phyloP scores from a whole-genome alignment of 2,113 vertebrate genomes.

The Sinocyclocheilus rhinocerous region DNA sequence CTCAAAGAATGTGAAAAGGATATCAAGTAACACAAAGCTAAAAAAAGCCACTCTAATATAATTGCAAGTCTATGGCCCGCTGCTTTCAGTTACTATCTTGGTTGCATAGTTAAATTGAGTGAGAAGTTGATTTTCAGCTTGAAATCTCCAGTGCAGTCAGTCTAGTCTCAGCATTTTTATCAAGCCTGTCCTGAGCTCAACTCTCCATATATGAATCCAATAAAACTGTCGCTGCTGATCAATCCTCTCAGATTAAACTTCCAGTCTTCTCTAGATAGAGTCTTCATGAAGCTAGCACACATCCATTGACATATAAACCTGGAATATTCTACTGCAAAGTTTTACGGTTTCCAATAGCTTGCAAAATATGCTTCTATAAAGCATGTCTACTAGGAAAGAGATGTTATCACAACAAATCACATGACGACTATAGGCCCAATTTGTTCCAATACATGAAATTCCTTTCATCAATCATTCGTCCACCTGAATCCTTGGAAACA shows the following conservation, averaged over 20 bases:
- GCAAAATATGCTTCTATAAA: neutral
- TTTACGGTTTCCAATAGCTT: neutral
- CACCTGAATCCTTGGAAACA: neutral
- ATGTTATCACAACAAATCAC: neutral
- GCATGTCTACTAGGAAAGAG: neutral
- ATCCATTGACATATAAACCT: neutral
- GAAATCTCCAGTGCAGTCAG: neutral
- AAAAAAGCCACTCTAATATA: neutral
- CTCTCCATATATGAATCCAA: conserved; percentile 15
- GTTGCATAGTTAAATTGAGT: conserved; percentile 35
- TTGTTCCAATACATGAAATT: neutral
- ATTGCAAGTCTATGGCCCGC: neutral
- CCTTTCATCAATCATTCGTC: conserved; percentile 1
- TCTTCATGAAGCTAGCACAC: conserved; percentile 22
- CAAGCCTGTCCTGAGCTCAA: conserved; percentile 19
- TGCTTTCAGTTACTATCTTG: conserved; percentile 14
- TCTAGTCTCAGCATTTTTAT: conserved; percentile 29
- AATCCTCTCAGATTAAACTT: conserved; percentile 33
- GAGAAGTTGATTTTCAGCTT: conserved; percentile 28
- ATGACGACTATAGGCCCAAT: neutral
- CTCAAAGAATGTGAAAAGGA: neutral
- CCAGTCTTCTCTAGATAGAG: neutral
- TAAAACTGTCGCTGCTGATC: conserved; percentile 29
- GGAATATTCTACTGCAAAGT: neutral
- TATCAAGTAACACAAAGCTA: neutral